Conservation (phyloP, 1,140 invertebrate genomes). For the Neuroterus valhalla region DNA sequence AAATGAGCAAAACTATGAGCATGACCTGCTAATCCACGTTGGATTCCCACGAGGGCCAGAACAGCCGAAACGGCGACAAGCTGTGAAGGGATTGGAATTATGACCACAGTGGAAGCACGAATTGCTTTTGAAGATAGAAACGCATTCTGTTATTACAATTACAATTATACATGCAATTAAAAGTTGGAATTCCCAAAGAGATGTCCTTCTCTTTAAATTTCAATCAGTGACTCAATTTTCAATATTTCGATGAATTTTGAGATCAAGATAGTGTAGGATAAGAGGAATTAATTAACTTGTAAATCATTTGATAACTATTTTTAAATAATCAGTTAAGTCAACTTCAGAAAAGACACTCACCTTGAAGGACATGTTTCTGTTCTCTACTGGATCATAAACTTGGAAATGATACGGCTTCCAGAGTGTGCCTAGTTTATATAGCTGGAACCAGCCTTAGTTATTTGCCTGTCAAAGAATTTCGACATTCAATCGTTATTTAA, state of each 20-base stretch:
- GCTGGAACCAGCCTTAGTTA: slow-evolving; percentile 47
- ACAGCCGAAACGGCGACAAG: slow-evolving; percentile 56
- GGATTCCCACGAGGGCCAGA: slow-evolving; percentile 54
- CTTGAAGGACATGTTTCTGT: slow-evolving; percentile 58
- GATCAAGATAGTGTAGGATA: no score
- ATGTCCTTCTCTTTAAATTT: no score
- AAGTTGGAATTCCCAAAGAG: no score
- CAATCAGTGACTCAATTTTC: no score
- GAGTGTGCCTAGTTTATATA: slow-evolving; percentile 59
- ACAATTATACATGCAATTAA: background rate
- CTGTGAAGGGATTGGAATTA: slow-evolving; percentile 54
- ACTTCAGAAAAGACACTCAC: slow-evolving; percentile 54
- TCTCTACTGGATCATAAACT: slow-evolving; percentile 50
- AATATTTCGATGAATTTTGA: no score
- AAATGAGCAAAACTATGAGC: slow-evolving; percentile 70
- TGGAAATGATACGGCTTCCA: slow-evolving; percentile 57
- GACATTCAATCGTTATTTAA: slow-evolving; percentile 63
- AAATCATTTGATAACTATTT: slow-evolving; percentile 1
- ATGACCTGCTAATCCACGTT: slow-evolving; percentile 59
- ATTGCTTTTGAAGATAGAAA: background rate
- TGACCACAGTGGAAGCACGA: background rate
- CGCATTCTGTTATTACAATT: background rate
- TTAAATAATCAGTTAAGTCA: slow-evolving; percentile 39
- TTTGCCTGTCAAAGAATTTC: slow-evolving; percentile 56
- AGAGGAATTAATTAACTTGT: no score